Conservation (phyloP, 2,888 invertebrate species). For the Adelphocoris suturalis region DNA sequence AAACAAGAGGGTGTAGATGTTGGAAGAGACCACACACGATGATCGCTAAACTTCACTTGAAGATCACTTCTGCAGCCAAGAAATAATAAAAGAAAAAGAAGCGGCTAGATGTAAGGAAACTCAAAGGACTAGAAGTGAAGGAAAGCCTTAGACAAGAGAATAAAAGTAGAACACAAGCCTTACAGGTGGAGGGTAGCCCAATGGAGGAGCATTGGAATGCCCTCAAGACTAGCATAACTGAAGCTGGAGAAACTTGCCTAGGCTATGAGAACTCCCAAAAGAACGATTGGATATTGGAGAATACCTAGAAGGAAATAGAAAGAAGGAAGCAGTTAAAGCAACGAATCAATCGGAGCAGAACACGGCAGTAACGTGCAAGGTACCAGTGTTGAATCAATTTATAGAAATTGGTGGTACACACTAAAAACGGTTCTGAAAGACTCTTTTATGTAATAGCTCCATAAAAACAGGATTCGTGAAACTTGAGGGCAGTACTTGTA, state of each 20-base stretch:
- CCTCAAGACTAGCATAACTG: background rate
- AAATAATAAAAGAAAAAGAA: conserved; percentile 17
- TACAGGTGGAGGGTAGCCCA: background rate
- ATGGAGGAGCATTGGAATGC: background rate
- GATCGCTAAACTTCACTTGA: conserved; percentile 5
- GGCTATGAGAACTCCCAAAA: background rate
- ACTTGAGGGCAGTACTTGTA: too few relatives aligned
- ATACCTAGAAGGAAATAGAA: too few relatives aligned
- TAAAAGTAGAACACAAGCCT: too few relatives aligned
- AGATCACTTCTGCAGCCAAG: conserved; percentile 8
- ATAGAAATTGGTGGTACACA: too few relatives aligned
- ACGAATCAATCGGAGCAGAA: too few relatives aligned
- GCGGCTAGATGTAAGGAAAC: background rate
- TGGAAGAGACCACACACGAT: conserved; percentile 38
- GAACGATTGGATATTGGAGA: conserved; percentile 27
- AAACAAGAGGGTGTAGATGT: conserved; percentile 49
- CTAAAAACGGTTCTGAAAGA: too few relatives aligned
- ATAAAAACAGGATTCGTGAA: too few relatives aligned
- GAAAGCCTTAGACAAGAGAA: background rate
- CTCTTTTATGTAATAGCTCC: too few relatives aligned
- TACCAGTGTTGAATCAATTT: too few relatives aligned
- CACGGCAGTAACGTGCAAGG: too few relatives aligned
- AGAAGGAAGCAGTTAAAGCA: too few relatives aligned
- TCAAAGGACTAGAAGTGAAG: background rate
- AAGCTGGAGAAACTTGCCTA: background rate